These are phyloP conservation scores for Perithous albicinctus DNA, from an alignment of 2,888 invertebrate species.

Conservation along the genomic window DNA sequence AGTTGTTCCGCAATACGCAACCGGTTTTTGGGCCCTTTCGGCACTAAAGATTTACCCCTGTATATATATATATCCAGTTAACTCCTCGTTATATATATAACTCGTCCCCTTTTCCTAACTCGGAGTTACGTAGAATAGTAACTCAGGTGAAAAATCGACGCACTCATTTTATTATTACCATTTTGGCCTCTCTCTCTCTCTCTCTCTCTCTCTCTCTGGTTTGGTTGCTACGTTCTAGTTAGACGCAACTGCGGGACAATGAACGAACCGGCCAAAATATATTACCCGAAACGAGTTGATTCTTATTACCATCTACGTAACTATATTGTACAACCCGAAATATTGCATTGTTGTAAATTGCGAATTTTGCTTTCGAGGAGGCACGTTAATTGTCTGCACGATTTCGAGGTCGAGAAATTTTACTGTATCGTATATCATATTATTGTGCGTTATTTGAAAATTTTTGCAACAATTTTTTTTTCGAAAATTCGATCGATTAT, in stretches of 20 bases:
- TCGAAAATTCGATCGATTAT: no score
- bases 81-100: constrained; percentile 39
- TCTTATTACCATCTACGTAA: background rate
- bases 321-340: constrained; percentile 1
- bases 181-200: no score
- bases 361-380: background rate
- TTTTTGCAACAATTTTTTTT: no score
- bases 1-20: background rate
- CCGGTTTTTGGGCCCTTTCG: constrained; percentile 13
- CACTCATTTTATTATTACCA: constrained; percentile 61
- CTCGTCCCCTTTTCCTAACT: constrained; percentile 42
- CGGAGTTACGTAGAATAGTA: background rate
- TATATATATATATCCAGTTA: constrained; percentile 24
- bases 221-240: constrained; percentile 11
- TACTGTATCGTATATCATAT: background rate
- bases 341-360: constrained; percentile 20
- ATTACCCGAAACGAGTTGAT: constrained; percentile 33
- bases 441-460: no score
- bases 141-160: no score
- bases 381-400: background rate
- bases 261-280: no score
- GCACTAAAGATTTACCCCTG: constrained; percentile 16
- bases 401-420: background rate
- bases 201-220: no score
- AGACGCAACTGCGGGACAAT: constrained; percentile 9